Evolutionary conservation across 2,797 vertebrate species (phyloP), one percentile per base, ranked within the genome.

Genomic region (Onychomys arenicola): DNA sequence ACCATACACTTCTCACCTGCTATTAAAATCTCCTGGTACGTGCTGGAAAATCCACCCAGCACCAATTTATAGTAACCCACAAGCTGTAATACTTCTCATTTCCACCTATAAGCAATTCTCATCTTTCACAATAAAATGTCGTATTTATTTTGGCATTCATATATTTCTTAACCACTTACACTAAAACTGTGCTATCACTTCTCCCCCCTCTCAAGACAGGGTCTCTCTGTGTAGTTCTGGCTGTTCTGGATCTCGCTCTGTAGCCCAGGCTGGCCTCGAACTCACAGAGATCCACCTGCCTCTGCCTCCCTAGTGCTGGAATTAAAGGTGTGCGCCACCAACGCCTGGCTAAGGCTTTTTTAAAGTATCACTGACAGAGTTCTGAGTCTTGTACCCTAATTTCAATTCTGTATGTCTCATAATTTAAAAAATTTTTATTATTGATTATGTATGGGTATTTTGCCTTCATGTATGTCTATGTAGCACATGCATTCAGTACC

Each of bases 91-190:
- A 17, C 46, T 89, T 84, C 3, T 89, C 29, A 85, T 43, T 89
- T 8, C 25, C 17, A 80, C 3, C 12, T 57, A 93, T 19, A 94
- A 91, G 40, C 55, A 85, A 94, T 86, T 84, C 73, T 94, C 55
- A 29, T 46, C 52, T 77, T 95, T 86, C 34, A 85, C 75, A 49
- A 85, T 55, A 89, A 97, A 94, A 80, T 27, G 32, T 12, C 29
- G 4, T 73, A 65, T 46, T 93, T 90, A 90, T 14, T 73, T 3
- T 65, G 43, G 46, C 40, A 96, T 23, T 80, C 75, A 87, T 43
- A 4, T 69, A 83, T 95, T 93, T 87, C 34, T 77, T 89, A 91
- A 75, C n/a, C 52, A 94, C 57, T 90, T 80, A 93, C 43, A 65
- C 49, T 85, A 96, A 95, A 89, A 65, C 11, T 23, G 29, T 90